Evolutionary conservation across 2,797 vertebrate species (phyloP), one percentile per base, ranked within the genome.

Genomic region (Oreochromis mossambicus): DNA sequence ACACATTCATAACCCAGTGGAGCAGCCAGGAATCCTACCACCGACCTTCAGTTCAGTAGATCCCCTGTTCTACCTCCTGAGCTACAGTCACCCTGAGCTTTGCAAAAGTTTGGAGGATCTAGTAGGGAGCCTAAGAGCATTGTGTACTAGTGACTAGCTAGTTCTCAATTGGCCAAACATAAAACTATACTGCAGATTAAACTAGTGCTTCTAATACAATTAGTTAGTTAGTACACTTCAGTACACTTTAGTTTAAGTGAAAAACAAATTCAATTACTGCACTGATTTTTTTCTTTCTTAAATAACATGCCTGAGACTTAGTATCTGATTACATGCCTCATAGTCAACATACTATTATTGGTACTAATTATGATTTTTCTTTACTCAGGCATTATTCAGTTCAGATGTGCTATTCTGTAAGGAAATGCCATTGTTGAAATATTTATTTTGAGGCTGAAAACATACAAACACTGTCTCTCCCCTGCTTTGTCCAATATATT

Each of bases 61-160:
- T 56, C 4, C 26, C 13, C 24, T 56, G 54, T 1, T 56, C 4
- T 56, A 56, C 4, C 54, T 56, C 54, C 54, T 29, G 54, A 56
- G 24, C 54, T 15, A 29, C 24, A 56, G 54, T 56, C 4, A 56
- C 24, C 24, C 7, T 15, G 0, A 15, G 2, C 0, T 56, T 56
- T 3, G 54, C 54, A 56, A 29, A 56, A 29, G 0, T 19, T 61
- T 61, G 56, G 56, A 61, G 56, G 56, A 61, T 34, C 8, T 0
- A 55, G 51, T 56, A 15, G 54, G 24, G 24, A 56, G 13, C 24
- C 54, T 56, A 56, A 8, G 4, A 56, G 56, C 56, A 61, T 19
- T 34, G 9, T 61, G 56, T 61, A 34, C 29, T 61, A 34, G 56
- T 61, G 29, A 61, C 29, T 19, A 4, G 17, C 56, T 58, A 58